phyloP scores from a whole-genome alignment of 2,888 invertebrate genomes.

The Timema cristinae region DNA sequence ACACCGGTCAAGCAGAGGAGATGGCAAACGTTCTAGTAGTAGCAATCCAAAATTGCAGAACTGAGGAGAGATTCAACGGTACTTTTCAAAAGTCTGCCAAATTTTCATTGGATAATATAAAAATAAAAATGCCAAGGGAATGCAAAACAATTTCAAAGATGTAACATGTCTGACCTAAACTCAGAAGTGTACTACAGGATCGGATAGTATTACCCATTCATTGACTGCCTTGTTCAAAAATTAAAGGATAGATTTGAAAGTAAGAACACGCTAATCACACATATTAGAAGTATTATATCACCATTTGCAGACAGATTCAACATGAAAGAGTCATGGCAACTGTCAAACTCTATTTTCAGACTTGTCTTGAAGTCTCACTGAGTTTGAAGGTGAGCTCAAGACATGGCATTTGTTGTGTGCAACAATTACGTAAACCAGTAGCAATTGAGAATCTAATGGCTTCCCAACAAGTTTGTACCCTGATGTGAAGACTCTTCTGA shows the following conservation, averaged over 20 bases:
- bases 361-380: constrained; percentile 8
- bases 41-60: neutral
- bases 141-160: neutral
- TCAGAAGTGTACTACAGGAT: neutral
- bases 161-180: constrained; percentile 3
- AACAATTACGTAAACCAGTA: neutral
- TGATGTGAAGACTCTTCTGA: constrained; percentile 11
- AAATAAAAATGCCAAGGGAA: constrained; percentile 1
- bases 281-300: constrained; percentile 4
- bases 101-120: constrained; percentile 9
- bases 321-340: neutral
- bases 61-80: neutral
- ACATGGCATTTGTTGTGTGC: constrained; percentile 3
- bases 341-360: constrained; percentile 6
- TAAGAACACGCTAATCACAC: neutral
- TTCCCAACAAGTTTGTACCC: constrained; percentile 11
- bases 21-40: neutral
- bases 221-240: constrained; percentile 11
- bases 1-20: constrained; percentile 1
- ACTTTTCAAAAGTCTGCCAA: neutral
- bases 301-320: neutral
- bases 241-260: constrained; percentile 11
- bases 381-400: constrained; percentile 4
- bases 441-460: neutral
- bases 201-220: constrained; percentile 6